These are phyloP conservation scores for Mirounga angustirostris DNA, from an alignment of 2,113 vertebrate species.

Conservation along the genomic window DNA sequence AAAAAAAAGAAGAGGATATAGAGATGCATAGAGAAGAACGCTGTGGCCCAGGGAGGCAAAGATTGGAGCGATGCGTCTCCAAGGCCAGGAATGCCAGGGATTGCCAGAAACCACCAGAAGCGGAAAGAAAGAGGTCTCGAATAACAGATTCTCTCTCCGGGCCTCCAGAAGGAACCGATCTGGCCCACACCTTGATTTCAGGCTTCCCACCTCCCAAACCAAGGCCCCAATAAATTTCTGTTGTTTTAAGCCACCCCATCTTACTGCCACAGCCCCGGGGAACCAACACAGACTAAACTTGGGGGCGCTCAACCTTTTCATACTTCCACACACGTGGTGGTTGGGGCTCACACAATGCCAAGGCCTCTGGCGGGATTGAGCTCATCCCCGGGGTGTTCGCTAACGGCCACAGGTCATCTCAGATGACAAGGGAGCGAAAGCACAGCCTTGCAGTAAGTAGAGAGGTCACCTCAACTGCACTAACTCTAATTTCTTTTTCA, in stretches of 20 bases:
- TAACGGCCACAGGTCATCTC: not conserved
- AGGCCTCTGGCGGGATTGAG: not conserved
- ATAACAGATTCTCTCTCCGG: not conserved
- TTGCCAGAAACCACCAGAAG: not conserved
- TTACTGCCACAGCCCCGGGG: not conserved
- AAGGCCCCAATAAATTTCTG: not conserved
- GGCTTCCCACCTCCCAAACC: not conserved
- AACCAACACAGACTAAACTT: not conserved
- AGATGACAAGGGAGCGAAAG: not conserved
- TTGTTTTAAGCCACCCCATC: not conserved
- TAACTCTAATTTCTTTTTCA: not conserved
- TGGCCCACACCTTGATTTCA: not conserved
- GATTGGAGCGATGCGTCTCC: not conserved
- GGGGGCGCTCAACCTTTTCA: not conserved
- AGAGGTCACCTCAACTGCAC: not conserved
- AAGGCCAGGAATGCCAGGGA: not conserved
- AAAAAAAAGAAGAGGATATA: not conserved
- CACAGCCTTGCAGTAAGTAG: not conserved
- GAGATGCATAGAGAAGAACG: not conserved
- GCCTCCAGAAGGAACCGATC: not conserved
- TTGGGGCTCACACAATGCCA: not conserved
- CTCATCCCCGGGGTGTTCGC: not conserved
- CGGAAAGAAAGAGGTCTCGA: not conserved
- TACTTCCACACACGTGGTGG: not conserved
- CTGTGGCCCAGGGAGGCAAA: not conserved